phyloP scores from a whole-genome alignment of 2,113 vertebrate genomes.

The Copsychus sechellarum region DNA sequence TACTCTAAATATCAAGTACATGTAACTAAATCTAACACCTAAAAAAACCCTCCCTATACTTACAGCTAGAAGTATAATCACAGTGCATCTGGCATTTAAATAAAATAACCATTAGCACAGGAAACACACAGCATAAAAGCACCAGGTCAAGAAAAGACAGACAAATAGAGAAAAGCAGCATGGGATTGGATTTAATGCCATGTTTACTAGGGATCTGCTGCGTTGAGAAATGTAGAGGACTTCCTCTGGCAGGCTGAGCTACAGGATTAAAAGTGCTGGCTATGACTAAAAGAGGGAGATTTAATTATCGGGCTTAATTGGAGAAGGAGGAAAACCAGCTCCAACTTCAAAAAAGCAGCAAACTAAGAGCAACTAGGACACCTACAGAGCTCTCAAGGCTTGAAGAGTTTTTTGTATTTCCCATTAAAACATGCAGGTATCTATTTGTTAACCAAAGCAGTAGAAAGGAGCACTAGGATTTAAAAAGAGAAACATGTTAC shows the following conservation, averaged over 20 bases:
- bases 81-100: slow-evolving; percentile 6
- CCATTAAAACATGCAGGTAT: neutral
- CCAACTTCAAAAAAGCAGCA: neutral
- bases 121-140: neutral
- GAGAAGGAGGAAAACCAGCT: slow-evolving; percentile 29
- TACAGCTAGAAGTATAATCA: neutral
- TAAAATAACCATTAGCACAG: slow-evolving; percentile 38
- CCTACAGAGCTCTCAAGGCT: neutral
- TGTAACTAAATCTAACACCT: slow-evolving; percentile 15
- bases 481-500: neutral
- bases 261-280: slow-evolving; percentile 27
- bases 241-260: neutral
- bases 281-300: slow-evolving; percentile 30
- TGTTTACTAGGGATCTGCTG: slow-evolving; percentile 22
- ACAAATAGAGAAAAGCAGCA: neutral
- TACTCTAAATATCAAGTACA: slow-evolving; percentile 10
- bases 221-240: slow-evolving; percentile 15
- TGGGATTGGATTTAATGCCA: slow-evolving; percentile 17
- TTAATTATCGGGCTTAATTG: slow-evolving; percentile 47
- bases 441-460: neutral
- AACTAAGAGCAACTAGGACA: neutral
- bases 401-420: neutral
- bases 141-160: slow-evolving; percentile 4
- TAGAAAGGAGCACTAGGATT: neutral
- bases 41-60: neutral